Percentiles rank a stretch among this genome's conserved stretches.
These are phyloP conservation scores for Calyptomena viridis DNA, from an alignment of 2,113 vertebrate species.

Conservation along the genomic window DNA sequence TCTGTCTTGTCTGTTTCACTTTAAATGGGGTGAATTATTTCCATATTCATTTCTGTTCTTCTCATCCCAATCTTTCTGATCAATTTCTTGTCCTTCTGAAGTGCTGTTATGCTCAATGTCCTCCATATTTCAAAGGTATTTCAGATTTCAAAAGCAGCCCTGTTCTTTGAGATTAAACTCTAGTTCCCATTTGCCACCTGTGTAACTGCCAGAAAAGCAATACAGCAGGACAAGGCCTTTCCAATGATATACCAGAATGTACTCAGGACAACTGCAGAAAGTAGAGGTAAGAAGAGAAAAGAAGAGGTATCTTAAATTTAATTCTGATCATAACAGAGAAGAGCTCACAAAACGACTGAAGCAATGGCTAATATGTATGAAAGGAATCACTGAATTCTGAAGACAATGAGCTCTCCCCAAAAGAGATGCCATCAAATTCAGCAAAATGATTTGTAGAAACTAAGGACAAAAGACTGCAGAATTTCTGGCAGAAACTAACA, in stretches of 20 bases:
- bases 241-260: neutral
- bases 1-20: slow-evolving; percentile 36
- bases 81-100: neutral
- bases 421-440: neutral
- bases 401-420: neutral
- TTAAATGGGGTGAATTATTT: slow-evolving; percentile 22
- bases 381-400: neutral
- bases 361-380: neutral
- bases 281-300: too few species aligned
- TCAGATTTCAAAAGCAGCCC: neutral
- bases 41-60: neutral
- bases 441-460: neutral
- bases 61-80: neutral
- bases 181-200: neutral
- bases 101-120: neutral
- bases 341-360: neutral
- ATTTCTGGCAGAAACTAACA: neutral
- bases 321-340: neutral
- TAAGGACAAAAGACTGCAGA: neutral
- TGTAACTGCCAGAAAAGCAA: neutral
- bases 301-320: neutral
- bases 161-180: neutral
- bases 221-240: neutral
- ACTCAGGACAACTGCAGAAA: neutral
- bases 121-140: neutral